Conservation (phyloP, 2,888 invertebrate genomes). For the Podabrus alpinus region DNA sequence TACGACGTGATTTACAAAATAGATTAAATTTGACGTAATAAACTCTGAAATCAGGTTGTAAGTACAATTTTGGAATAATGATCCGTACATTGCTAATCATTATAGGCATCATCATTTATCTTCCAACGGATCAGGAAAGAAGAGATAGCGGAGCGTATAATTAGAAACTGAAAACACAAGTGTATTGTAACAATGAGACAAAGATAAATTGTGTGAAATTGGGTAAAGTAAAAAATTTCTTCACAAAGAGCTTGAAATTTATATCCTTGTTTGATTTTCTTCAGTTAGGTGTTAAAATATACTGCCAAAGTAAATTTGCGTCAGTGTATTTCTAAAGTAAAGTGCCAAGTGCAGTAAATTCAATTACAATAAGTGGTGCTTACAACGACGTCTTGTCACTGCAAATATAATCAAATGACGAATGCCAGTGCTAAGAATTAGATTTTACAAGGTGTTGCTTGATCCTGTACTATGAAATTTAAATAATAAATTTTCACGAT, state of each 20-base stretch:
- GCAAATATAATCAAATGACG: slow-evolving; percentile 18
- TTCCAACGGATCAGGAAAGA: slow-evolving; percentile 30
- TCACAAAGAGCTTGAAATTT: slow-evolving; percentile 8
- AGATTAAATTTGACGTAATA: not conserved
- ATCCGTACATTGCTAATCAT: slow-evolving; percentile 30
- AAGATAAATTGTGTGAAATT: slow-evolving; percentile 28
- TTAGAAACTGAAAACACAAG: slow-evolving; percentile 29
- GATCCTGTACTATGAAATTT: not conserved
- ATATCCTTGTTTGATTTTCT: not conserved
- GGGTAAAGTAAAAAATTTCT: slow-evolving; percentile 11
- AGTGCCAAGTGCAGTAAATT: slow-evolving; percentile 19
- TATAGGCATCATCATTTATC: slow-evolving; percentile 36
- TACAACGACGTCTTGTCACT: slow-evolving; percentile 12
- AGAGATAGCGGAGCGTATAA: slow-evolving; percentile 32
- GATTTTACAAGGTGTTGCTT: slow-evolving; percentile 8
- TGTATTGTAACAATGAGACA: slow-evolving; percentile 28
- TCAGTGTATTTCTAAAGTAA: slow-evolving; percentile 10
- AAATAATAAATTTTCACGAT: not conserved
- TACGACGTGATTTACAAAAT: not conserved
- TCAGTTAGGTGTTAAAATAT: slow-evolving; percentile 8
- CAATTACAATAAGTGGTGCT: slow-evolving; percentile 23
- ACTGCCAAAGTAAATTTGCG: slow-evolving; percentile 16
- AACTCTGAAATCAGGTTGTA: not conserved
- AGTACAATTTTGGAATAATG: slow-evolving; percentile 4
- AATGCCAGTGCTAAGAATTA: slow-evolving; percentile 13